Conservation (phyloP, 2,113 vertebrate species). For the Colinus virginianus region DNA sequence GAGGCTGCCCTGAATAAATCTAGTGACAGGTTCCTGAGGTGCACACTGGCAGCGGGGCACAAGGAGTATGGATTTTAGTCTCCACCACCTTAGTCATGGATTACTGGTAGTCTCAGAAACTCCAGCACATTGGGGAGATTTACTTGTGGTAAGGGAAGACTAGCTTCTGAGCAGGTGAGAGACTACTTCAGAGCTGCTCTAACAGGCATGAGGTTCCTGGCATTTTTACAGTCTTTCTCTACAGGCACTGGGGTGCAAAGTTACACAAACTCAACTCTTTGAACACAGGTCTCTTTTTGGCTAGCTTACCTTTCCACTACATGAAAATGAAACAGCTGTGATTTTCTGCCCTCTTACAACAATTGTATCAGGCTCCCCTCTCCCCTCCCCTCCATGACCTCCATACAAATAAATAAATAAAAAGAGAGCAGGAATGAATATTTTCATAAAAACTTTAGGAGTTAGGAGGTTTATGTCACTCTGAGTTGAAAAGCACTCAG, state of each 20-base stretch:
- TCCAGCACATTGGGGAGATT: neutral
- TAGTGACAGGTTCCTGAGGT: neutral
- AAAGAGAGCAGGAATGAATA: neutral
- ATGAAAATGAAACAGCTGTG: neutral
- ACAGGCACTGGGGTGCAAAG: rapidly evolving
- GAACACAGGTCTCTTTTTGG: neutral
- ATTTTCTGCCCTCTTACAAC: neutral
- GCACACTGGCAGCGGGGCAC: neutral
- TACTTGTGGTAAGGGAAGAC: neutral
- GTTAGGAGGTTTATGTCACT: neutral
- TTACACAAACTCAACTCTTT: neutral
- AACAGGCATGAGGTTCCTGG: neutral
- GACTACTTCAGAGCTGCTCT: neutral
- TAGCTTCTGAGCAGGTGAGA: neutral
- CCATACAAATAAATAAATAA: no score
- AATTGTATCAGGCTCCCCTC: neutral
- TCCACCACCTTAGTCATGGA: neutral
- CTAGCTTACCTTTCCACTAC: neutral
- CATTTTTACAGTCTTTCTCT: neutral
- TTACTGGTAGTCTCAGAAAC: neutral
- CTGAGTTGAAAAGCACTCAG: neutral
- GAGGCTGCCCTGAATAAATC: neutral
- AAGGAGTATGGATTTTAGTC: neutral
- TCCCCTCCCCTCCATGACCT: no score
- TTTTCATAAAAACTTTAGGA: neutral